Base-by-base conservation (phyloP, 1,140 invertebrate genomes). In the Meloidogyne chitwoodi region DNA sequence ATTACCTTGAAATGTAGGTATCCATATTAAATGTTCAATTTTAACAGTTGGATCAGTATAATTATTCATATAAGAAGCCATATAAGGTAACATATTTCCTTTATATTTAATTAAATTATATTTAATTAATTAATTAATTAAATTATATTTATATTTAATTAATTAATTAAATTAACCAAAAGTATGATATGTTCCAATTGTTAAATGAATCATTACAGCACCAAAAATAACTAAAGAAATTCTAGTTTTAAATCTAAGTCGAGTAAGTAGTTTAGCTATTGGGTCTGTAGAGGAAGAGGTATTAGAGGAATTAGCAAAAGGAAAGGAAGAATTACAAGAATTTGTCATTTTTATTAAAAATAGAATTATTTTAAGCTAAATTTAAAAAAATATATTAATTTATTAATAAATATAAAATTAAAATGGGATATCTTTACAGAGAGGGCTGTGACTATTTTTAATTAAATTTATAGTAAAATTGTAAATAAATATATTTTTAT, bases 1-100 rank as follows among this genome's bases (percentile, higher is more conserved):
- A 68, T 16, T 29, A 76, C 79, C 78, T 77, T 82, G 81, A 74
- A 82, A 82, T 38, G 79, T 86, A 6, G 85, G 85, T 68, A 86
- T 81, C 85, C 85, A 86, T 66, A 87, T 80, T 19, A 86, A 70
- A 24, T 83, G 74, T 68, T 87, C 85, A 16, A 86, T 41, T 63
- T 74, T 74, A 22, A 86, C 69, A 26, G 34, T 69, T 10, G 75
- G 74, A 77, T 87, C 83, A 22, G 84, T 86, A 74, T 79, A 79
- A 74, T 87, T 86, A 16, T 83, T 79, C 84, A 86, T 85, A 41
- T 87, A 86, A n/a, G 84, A 86, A 11, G 84, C 84, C 84, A 86
- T 86, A 44, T 86, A 87, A 12, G 86, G 86, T 22, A 85, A 75
- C 83, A 87, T 87, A 62, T 86, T 86, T 4, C 84, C 83, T 84